phyloP scores from a whole-genome alignment of 1,140 invertebrate genomes.

The Spodoptera frugiperda region DNA sequence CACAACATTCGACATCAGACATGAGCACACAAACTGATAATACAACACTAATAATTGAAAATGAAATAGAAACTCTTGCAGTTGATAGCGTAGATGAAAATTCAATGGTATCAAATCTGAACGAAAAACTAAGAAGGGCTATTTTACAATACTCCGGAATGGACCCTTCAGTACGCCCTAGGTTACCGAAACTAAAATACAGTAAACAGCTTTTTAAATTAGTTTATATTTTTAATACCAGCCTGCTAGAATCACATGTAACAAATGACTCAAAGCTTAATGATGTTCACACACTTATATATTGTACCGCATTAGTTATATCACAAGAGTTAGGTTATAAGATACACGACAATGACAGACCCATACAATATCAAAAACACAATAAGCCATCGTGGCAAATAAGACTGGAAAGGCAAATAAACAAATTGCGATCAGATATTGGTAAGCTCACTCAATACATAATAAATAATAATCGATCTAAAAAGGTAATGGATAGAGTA shows the following conservation, averaged over 20 bases:
- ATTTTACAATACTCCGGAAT: slow-evolving; percentile 48
- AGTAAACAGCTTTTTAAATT: neutral
- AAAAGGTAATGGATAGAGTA: slow-evolving; percentile 37
- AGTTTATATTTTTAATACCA: slow-evolving; percentile 24
- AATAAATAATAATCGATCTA: slow-evolving; percentile 23
- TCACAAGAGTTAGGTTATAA: slow-evolving; percentile 49
- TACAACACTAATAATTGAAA: neutral
- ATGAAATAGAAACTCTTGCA: neutral
- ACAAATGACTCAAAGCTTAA: neutral
- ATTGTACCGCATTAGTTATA: too few relatives aligned
- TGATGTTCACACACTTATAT: too few relatives aligned
- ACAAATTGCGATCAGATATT: too few relatives aligned
- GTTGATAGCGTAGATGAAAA: neutral
- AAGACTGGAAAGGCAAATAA: too few relatives aligned
- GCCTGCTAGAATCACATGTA: slow-evolving; percentile 30
- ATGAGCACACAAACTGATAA: neutral
- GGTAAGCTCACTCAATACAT: slow-evolving; percentile 44
- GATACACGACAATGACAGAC: neutral
- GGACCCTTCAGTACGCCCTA: slow-evolving; percentile 46
- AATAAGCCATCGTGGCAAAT: slow-evolving; percentile 26
- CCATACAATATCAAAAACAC: neutral
- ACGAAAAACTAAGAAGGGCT: slow-evolving; percentile 39
- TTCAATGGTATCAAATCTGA: neutral
- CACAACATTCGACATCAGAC: too few relatives aligned
- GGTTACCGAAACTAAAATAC: slow-evolving; percentile 49